Evolutionary conservation across 2,888 invertebrate genomes (phyloP).

Genomic region (Meganola albula): DNA sequence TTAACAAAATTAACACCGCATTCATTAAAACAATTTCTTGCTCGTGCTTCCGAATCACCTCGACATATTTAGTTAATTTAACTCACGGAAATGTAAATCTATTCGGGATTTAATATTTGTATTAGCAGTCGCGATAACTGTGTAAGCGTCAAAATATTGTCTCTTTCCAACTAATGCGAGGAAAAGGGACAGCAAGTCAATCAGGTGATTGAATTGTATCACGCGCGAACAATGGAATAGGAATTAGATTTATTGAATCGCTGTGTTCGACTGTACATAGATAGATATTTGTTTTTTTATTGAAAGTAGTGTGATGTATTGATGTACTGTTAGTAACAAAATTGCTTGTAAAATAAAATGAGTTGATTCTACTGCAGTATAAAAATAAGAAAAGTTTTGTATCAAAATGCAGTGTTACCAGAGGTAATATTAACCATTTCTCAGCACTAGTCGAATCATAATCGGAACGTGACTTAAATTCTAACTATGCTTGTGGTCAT

Average conservation of each 20-base stretch:
- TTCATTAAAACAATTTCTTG: conserved; percentile 8
- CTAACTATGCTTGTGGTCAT: neutral
- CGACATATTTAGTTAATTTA: conserved; percentile 15
- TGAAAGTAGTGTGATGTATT: no score
- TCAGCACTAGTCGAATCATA: conserved; percentile 16
- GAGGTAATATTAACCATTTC: conserved; percentile 13
- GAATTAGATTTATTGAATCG: conserved; percentile 29
- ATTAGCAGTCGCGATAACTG: conserved; percentile 22
- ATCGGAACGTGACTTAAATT: conserved; percentile 18
- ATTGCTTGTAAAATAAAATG: no score
- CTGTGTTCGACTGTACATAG: conserved; percentile 12
- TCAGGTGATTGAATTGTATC: conserved; percentile 32
- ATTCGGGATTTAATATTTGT: conserved; percentile 24
- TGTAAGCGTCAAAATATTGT: conserved; percentile 21
- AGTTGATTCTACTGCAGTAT: neutral
- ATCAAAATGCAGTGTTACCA: conserved; percentile 6
- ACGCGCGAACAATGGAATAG: conserved; percentile 22
- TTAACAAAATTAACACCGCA: conserved; percentile 6
- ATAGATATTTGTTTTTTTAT: conserved; percentile 4
- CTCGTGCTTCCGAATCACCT: conserved; percentile 6
- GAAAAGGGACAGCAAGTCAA: conserved; percentile 16
- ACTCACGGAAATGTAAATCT: conserved; percentile 20
- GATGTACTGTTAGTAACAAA: no score
- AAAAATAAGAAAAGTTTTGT: neutral
- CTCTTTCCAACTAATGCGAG: conserved; percentile 5